phyloP scores from a whole-genome alignment of 2,797 vertebrate genomes.

The Varecia variegata region DNA sequence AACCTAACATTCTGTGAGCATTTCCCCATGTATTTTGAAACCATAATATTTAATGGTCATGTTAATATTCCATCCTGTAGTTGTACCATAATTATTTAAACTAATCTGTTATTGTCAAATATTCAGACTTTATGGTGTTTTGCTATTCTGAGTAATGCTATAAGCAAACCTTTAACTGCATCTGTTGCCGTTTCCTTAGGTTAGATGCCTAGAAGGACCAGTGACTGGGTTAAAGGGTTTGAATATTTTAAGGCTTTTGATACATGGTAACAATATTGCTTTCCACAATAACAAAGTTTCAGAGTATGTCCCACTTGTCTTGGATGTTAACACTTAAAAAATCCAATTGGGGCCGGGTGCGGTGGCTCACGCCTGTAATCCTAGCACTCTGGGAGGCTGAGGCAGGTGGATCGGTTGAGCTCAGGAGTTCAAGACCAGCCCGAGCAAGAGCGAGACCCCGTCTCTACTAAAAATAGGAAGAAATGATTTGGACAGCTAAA shows the following conservation, averaged over 20 bases:
- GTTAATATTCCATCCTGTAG: constrained; percentile 28
- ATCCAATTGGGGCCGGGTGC: background rate
- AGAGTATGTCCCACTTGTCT: background rate
- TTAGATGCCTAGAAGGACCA: constrained; percentile 24
- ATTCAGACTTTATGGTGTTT: constrained; percentile 20
- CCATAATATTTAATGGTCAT: constrained; percentile 37
- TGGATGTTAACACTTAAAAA: constrained; percentile 1
- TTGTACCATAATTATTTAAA: constrained; percentile 31
- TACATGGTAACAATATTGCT: background rate
- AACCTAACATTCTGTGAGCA: constrained; percentile 18
- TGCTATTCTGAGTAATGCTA: constrained; percentile 22
- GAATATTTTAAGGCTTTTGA: constrained; percentile 38
- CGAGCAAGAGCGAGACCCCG: too few species aligned
- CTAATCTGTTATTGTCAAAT: constrained; percentile 30
- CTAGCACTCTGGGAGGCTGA: too few species aligned
- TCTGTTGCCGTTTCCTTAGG: constrained; percentile 23
- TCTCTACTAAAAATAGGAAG: too few species aligned
- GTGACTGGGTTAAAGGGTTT: constrained; percentile 19
- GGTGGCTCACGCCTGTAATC: too few species aligned
- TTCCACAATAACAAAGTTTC: constrained; percentile 35
- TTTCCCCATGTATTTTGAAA: constrained; percentile 44
- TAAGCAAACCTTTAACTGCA: background rate
- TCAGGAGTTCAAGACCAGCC: too few species aligned
- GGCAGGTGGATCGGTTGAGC: too few species aligned
- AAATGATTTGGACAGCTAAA: too few species aligned